A percentile compares a stretch with the other conserved stretches of the same genome.
Conservation (phyloP, 2,113 vertebrate genomes). For the Callocephalon fimbriatum region DNA sequence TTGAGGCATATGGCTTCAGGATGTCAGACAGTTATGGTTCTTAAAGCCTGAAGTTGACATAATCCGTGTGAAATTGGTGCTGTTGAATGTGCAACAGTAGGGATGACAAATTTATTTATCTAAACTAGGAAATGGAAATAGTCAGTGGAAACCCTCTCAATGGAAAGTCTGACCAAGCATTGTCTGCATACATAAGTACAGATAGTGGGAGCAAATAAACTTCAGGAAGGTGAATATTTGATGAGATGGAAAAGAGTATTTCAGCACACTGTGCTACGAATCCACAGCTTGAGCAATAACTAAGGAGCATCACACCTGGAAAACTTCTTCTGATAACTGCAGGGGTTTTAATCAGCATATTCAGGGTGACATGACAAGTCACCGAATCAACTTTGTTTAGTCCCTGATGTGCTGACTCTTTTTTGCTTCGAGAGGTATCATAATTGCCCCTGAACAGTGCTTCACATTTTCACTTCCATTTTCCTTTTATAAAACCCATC, state of each 20-base stretch:
- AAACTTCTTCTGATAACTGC: neutral
- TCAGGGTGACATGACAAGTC: neutral
- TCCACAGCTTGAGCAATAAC: neutral
- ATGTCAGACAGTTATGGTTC: neutral
- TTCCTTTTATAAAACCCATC: neutral
- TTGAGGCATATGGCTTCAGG: neutral
- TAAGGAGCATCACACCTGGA: neutral
- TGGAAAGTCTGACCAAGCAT: neutral
- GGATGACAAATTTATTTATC: neutral
- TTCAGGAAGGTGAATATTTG: constrained; percentile 27
- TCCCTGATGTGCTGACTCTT: neutral
- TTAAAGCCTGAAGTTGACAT: neutral
- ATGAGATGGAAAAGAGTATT: constrained; percentile 11
- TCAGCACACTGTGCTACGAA: neutral
- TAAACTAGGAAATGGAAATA: neutral
- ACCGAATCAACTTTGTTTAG: neutral
- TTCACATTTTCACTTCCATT: neutral
- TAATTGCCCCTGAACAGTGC: neutral
- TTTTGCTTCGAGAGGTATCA: neutral
- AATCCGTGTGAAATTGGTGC: neutral
- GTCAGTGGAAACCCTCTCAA: neutral
- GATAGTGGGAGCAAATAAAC: neutral
- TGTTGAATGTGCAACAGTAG: neutral
- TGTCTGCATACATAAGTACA: neutral
- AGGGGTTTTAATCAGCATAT: neutral